Evolutionary conservation across 2,113 vertebrate species (phyloP), one percentile per base, ranked within the genome.

Genomic region (Argyrosomus japonicus): DNA sequence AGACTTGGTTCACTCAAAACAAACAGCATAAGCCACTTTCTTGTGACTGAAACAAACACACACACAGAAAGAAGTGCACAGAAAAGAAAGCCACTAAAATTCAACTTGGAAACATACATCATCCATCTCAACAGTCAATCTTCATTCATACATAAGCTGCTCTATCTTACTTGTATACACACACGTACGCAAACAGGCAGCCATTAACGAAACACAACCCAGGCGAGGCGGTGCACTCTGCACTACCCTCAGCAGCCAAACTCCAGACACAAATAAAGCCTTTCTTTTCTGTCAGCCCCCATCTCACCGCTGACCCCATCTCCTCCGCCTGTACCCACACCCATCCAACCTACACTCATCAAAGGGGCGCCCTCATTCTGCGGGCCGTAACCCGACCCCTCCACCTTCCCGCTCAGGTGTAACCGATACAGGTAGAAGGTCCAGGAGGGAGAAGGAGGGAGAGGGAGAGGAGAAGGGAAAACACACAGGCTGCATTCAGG

Each of bases 391-490:
- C 84, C 84, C 56, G 77, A 95, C 62, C 81, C 92, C 74, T 64
- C 77, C 69, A 73, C 83, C 89, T 88, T 83, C 89, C 81, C 79
- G 85, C 87, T 91, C 93, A 95, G 94, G 93, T 95, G 95, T 94
- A 95, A 95, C 89, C 15, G 93, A 96, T 95, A 95, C 95, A 95
- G 94, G 95, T 94, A 95, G 88, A 89, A 63, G 84, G 78, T 68
- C 83, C 77, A 50, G 77, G 58, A 61, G 68, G 77, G 73, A 63
- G 70, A 54, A 14, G 67, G 56, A 12, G 60, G 74, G 19, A n/a
- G 51, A 40, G 36, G 32, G 32, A 36, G 9, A 53, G 69, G 70
- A 70, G 68, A 53, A 27, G 71, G 53, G 48, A 58, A 79, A 64
- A 75, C 29, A 92, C 91, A 95, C 91, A 92, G 90, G 63, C 68